These are phyloP conservation scores for Anarhynchus alexandrinus DNA, from an alignment of 2,113 vertebrate genomes.

Conservation along the genomic window DNA sequence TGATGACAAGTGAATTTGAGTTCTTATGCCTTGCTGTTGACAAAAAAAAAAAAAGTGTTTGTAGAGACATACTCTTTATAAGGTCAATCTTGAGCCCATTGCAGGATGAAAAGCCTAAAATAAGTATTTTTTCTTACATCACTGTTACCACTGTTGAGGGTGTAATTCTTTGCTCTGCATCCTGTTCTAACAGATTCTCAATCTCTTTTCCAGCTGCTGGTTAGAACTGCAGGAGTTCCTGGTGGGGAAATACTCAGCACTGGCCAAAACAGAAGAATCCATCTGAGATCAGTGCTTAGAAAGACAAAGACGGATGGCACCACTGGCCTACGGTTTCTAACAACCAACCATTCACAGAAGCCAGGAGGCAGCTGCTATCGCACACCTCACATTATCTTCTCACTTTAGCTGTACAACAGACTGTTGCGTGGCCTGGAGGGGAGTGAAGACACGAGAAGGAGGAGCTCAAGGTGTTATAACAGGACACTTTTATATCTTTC, in stretches of 20 bases:
- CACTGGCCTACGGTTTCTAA: background rate
- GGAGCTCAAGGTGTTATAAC: background rate
- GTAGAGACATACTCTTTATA: background rate
- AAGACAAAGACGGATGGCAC: background rate
- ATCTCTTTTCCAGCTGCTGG: background rate
- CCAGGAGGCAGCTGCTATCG: background rate
- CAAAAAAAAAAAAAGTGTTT: background rate
- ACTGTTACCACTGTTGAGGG: background rate
- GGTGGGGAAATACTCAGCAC: background rate
- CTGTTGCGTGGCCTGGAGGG: background rate
- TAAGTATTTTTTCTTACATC: background rate
- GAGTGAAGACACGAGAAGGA: background rate
- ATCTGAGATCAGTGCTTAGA: background rate
- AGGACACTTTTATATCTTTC: background rate
- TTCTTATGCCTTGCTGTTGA: background rate
- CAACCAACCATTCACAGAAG: background rate
- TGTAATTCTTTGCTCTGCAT: background rate
- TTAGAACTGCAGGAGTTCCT: background rate
- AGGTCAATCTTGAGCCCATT: background rate
- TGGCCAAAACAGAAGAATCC: background rate
- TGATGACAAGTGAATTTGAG: background rate
- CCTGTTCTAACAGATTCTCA: background rate
- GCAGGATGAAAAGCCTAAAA: background rate
- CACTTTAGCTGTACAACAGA: background rate
- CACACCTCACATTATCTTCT: background rate